Percentiles rank a stretch among this genome's conserved stretches.
These are phyloP conservation scores for Drosophila melanosoma DNA, from an alignment of 2,888 invertebrate genomes.

Conservation along the genomic window DNA sequence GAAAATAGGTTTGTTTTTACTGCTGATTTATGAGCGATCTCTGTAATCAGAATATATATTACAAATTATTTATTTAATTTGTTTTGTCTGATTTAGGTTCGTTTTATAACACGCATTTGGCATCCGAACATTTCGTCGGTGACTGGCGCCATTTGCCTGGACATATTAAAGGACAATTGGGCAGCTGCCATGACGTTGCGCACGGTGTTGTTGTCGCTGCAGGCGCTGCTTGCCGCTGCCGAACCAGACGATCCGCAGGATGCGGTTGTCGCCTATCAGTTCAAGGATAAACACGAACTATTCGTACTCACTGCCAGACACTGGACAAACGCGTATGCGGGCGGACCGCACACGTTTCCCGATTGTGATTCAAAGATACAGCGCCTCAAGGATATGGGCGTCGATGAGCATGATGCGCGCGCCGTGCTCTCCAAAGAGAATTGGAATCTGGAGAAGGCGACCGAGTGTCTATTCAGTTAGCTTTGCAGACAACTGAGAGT, in stretches of 20 bases:
- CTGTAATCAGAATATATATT: neutral
- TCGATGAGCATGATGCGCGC: slow-evolving; percentile 94
- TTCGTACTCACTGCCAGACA: slow-evolving; percentile 96
- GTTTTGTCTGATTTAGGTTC: slow-evolving; percentile 88
- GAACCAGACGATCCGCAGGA: slow-evolving; percentile 98
- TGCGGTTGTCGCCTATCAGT: slow-evolving; percentile 99
- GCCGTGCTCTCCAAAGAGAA: slow-evolving; percentile 96
- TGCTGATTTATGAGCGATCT: neutral
- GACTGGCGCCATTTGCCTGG: slow-evolving; percentile 98
- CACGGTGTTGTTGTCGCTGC: slow-evolving; percentile 97
- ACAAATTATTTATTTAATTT: neutral
- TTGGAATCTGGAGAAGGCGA: slow-evolving; percentile 97
- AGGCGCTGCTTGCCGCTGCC: slow-evolving; percentile 96
- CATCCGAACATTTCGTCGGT: slow-evolving; percentile 99
- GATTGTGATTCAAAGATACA: slow-evolving; percentile 95
- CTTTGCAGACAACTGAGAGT: slow-evolving; percentile 53
- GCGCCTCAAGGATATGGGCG: slow-evolving; percentile 96
- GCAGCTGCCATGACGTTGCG: slow-evolving; percentile 99
- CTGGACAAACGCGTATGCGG: slow-evolving; percentile 98
- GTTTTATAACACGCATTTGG: slow-evolving; percentile 99
- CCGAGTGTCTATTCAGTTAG: slow-evolving; percentile 94
- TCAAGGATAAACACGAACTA: slow-evolving; percentile 93
- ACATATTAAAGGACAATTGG: slow-evolving; percentile 99
- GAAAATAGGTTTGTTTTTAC: neutral
- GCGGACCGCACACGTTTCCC: slow-evolving; percentile 90